phyloP scores from a whole-genome alignment of 2,797 vertebrate genomes.

The Sebastes flavidus region DNA sequence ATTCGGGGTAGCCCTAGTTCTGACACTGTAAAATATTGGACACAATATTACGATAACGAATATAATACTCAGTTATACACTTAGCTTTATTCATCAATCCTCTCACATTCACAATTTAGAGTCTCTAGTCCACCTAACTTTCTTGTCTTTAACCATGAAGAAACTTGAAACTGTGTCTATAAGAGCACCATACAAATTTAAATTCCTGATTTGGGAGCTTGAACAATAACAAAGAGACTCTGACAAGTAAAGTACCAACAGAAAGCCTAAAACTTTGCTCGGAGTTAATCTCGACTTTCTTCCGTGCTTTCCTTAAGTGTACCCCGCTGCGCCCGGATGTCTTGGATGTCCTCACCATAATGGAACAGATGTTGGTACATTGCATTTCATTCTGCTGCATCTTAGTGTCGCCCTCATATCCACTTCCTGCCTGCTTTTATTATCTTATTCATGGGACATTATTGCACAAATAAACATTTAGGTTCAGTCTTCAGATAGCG shows the following conservation, averaged over 20 bases:
- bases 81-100: not conserved
- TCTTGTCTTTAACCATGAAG: not conserved
- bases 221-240: constrained; percentile 19
- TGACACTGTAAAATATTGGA: not conserved
- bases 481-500: not conserved
- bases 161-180: not conserved
- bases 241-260: constrained; percentile 35
- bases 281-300: constrained; percentile 22
- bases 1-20: not conserved
- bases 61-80: not conserved
- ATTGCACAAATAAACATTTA: not conserved
- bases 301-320: constrained; percentile 10
- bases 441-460: constrained; percentile 32
- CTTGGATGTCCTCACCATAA: constrained; percentile 31
- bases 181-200: constrained; percentile 20
- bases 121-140: not conserved
- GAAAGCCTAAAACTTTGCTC: constrained; percentile 20
- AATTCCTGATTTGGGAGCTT: constrained; percentile 16
- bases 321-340: not conserved
- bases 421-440: constrained; percentile 25
- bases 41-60: not conserved
- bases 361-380: constrained; percentile 53
- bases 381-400: constrained; percentile 35
- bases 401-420: constrained; percentile 19
- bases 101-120: not conserved